Base-by-base conservation (phyloP, 2,113 vertebrate species). In the Centropus bengalensis region DNA sequence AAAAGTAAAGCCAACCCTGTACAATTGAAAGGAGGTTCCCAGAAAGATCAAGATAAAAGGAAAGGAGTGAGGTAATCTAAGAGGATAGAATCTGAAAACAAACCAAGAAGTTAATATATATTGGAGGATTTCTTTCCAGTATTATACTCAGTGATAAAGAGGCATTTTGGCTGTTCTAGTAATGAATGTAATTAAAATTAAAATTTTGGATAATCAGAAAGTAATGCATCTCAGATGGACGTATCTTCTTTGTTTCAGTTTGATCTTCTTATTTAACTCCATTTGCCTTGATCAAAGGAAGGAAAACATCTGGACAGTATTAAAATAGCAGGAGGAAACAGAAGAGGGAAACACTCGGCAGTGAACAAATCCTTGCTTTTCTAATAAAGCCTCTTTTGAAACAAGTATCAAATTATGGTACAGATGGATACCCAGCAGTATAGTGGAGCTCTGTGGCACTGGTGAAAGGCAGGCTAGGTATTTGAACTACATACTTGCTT, bases 231-330 rank as follows among this genome's bases (percentile, higher is more conserved):
- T 91, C 36, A 75, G 63, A 78, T 54, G 75, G 62, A 56, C 17
- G 2, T 42, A 17, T 33, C 32, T 88, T 70, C 55, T 47, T 82
- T 71, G 42, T 32, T 54, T 79, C 54, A 24, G 40, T 68, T 76
- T 82, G 80, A 74, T 92, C 51, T 91, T 67, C 24, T 80, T 28
- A 54, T 75, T 82, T 68, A 73, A 64, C 32, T 71, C 40, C 10
- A 38, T 23, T 69, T 88, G 45, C 5, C 28, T 82, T 84, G 16
- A 15, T 20, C 66, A 78, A 73, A 66, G 6, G 14, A 44, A 70
- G 82, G 85, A 52, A 92, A 96, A 93, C 63, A 82, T 92, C 88
- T 92, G 91, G 82, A 93, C 18, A 70, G 45, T 73, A 45, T 52
- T 74, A 60, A 81, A 89, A 80, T 33, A 77, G 38, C 27, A 49